A percentile compares a stretch with the other conserved stretches of the same genome.
Conservation (phyloP, 2,888 invertebrate species). For the Sphecodes monilicornis region DNA sequence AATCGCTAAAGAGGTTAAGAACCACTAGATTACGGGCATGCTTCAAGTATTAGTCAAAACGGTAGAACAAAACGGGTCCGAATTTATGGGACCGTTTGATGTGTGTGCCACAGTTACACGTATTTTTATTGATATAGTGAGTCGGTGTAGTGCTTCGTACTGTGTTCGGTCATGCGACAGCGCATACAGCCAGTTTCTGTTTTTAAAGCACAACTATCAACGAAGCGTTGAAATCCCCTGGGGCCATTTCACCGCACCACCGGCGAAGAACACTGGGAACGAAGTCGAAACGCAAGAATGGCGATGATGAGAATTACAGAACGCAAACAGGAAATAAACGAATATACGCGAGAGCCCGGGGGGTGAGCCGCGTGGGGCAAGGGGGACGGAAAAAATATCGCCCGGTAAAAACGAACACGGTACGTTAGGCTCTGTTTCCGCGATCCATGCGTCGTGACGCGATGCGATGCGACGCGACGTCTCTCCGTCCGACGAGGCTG, state of each 20-base stretch:
- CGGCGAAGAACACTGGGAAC: slow-evolving; percentile 30
- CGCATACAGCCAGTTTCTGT: background rate
- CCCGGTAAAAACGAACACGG: slow-evolving; percentile 44
- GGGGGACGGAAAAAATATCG: slow-evolving; percentile 26
- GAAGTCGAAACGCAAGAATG: slow-evolving; percentile 24
- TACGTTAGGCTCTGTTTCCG: slow-evolving; percentile 50
- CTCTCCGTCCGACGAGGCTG: slow-evolving; percentile 38
- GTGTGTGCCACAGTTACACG: background rate
- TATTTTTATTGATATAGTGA: slow-evolving; percentile 9
- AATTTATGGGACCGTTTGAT: background rate
- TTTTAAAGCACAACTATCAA: slow-evolving; percentile 11
- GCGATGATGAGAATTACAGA: slow-evolving; percentile 41
- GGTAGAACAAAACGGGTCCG: background rate
- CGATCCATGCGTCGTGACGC: slow-evolving; percentile 43
- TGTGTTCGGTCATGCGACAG: background rate
- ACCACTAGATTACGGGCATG: no score
- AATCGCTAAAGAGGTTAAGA: no score
- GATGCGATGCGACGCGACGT: slow-evolving; percentile 21
- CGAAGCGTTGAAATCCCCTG: slow-evolving; percentile 16
- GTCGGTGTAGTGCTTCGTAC: background rate
- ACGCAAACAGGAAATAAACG: slow-evolving; percentile 36
- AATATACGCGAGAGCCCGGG: slow-evolving; percentile 13
- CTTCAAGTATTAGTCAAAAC: background rate
- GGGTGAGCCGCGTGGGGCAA: slow-evolving; percentile 1
- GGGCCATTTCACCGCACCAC: slow-evolving; percentile 28